These are phyloP conservation scores for Trichacis sp. DNA, from an alignment of 2,888 invertebrate species.

Conservation along the genomic window DNA sequence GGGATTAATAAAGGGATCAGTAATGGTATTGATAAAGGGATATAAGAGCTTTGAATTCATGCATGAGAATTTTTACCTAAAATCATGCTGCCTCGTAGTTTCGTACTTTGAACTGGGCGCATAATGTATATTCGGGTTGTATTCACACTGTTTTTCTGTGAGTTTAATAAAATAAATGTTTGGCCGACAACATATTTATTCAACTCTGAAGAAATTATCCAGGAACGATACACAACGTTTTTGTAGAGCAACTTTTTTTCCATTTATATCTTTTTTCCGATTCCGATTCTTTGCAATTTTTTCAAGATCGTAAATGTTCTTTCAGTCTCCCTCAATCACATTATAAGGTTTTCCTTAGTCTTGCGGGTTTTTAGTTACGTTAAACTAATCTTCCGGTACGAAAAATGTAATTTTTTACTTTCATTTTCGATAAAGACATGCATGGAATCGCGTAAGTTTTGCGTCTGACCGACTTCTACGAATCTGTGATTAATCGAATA, in stretches of 20 bases:
- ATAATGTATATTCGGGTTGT: too few species aligned
- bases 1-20: too few species aligned
- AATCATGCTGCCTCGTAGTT: too few species aligned
- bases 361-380: slow-evolving; percentile 23
- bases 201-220: too few species aligned
- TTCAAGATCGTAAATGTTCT: slow-evolving; percentile 29
- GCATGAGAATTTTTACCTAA: too few species aligned
- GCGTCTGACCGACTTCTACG: slow-evolving; percentile 49
- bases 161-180: too few species aligned
- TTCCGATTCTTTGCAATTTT: slow-evolving; percentile 18
- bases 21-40: too few species aligned
- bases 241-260: slow-evolving; percentile 11
- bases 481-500: slow-evolving; percentile 47
- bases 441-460: slow-evolving; percentile 49
- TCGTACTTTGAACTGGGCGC: too few species aligned
- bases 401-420: slow-evolving; percentile 32
- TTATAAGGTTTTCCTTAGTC: slow-evolving; percentile 6
- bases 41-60: too few species aligned
- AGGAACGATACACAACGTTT: too few species aligned
- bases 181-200: too few species aligned
- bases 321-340: slow-evolving; percentile 21
- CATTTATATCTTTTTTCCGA: slow-evolving; percentile 18
- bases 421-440: slow-evolving; percentile 46
- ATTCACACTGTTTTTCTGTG: too few species aligned
- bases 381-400: slow-evolving; percentile 22